A percentile compares a stretch with the other conserved stretches of the same genome.
These are phyloP conservation scores for Cephus pulcher DNA, from an alignment of 2,888 invertebrate genomes.

Conservation along the genomic window DNA sequence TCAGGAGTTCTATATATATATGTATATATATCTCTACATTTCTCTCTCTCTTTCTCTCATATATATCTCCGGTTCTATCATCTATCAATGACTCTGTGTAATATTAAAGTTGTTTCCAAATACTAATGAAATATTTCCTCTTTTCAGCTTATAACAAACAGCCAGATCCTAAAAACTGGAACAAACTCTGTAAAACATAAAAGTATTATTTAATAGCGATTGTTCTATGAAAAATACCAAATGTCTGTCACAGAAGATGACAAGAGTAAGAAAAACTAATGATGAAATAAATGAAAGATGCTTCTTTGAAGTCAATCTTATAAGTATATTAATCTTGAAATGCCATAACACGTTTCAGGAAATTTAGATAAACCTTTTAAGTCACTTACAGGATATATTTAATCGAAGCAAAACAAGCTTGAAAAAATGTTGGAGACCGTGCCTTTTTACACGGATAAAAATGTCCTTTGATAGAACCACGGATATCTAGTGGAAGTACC, in stretches of 20 bases:
- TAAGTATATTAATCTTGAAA: neutral
- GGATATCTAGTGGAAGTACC: constrained; percentile 38
- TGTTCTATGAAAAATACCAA: neutral
- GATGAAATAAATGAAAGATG: neutral
- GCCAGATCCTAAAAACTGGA: neutral
- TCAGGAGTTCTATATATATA: neutral
- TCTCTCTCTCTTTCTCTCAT: too few relatives aligned
- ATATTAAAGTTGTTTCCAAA: neutral
- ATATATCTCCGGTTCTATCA: too few relatives aligned
- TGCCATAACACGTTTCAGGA: neutral
- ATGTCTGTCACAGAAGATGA: neutral
- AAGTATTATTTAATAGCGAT: neutral
- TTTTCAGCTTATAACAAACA: neutral
- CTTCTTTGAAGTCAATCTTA: neutral
- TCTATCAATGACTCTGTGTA: too few relatives aligned
- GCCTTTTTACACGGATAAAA: constrained; percentile 23
- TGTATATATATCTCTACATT: too few relatives aligned
- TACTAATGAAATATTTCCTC: neutral
- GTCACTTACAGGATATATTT: neutral
- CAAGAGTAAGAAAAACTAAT: neutral
- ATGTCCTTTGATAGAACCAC: constrained; percentile 41
- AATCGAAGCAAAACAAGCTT: neutral
- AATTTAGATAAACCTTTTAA: neutral
- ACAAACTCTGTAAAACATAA: neutral
- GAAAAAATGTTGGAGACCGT: neutral